Evolutionary conservation across 2,113 vertebrate genomes (phyloP).

Genomic region (Perccottus glenii): DNA sequence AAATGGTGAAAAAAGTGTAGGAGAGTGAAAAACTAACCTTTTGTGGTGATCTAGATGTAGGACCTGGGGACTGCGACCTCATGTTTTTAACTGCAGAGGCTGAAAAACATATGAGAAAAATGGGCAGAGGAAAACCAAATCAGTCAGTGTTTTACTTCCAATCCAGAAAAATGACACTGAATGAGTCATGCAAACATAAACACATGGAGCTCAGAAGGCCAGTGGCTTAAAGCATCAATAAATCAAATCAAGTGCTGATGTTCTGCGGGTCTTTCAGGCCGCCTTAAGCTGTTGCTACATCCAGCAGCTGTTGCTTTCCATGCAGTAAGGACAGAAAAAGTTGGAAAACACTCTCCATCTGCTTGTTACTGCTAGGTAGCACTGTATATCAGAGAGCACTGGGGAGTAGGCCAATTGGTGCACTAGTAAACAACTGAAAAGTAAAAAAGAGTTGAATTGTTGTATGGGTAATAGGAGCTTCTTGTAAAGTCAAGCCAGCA

Average conservation of each 20-base stretch:
- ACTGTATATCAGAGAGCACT: constrained; percentile 37
- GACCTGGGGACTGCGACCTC: constrained; percentile 86
- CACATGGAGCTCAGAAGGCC: constrained; percentile 42
- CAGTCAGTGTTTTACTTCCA: constrained; percentile 21
- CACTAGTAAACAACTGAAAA: constrained; percentile 58
- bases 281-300: constrained; percentile 62
- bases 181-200: constrained; percentile 62
- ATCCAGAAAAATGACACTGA: constrained; percentile 39
- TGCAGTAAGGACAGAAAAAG: constrained; percentile 33
- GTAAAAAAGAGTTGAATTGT: constrained; percentile 28
- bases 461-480: constrained; percentile 17
- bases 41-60: constrained; percentile 90
- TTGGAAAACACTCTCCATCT: constrained; percentile 37
- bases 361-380: constrained; percentile 48
- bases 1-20: background rate
- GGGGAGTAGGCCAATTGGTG: constrained; percentile 39
- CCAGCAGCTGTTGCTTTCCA: constrained; percentile 58
- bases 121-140: constrained; percentile 41
- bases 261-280: constrained; percentile 53
- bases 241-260: constrained; percentile 55
- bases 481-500: background rate
- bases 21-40: constrained; percentile 84
- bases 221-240: constrained; percentile 52
- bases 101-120: constrained; percentile 59
- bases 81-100: constrained; percentile 91